These are phyloP conservation scores for Podarcis raffonei DNA, from an alignment of 2,113 vertebrate species.

Conservation along the genomic window DNA sequence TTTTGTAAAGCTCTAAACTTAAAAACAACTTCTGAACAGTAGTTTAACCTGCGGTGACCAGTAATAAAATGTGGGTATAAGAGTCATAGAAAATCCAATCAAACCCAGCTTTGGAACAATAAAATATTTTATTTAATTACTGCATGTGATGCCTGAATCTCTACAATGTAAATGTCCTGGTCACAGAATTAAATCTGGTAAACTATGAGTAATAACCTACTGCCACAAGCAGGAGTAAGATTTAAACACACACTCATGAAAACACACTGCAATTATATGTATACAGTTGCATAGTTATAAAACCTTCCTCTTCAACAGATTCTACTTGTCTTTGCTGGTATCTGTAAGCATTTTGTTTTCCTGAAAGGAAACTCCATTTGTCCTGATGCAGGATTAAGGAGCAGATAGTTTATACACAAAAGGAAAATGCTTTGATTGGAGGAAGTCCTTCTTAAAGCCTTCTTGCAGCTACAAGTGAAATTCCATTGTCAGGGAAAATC, in stretches of 20 bases:
- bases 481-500: slow-evolving; percentile 66
- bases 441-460: slow-evolving; percentile 25
- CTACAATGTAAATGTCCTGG: neutral
- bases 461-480: slow-evolving; percentile 59
- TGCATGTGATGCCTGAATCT: neutral
- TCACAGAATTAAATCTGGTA: neutral
- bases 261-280: slow-evolving; percentile 20
- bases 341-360: neutral
- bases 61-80: neutral
- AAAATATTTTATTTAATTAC: neutral
- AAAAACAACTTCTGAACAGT: slow-evolving; percentile 31
- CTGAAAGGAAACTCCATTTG: slow-evolving; percentile 4
- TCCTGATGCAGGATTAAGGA: slow-evolving; percentile 56
- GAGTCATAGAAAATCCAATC: neutral
- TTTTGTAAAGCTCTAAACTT: neutral
- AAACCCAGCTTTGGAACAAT: rapidly evolving
- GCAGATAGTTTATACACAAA: slow-evolving; percentile 39
- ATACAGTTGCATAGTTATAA: slow-evolving; percentile 25
- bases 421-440: slow-evolving; percentile 41
- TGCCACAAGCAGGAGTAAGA: neutral
- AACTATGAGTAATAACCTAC: neutral
- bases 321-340: slow-evolving; percentile 35
- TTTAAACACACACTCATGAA: slow-evolving; percentile 25
- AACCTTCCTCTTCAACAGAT: slow-evolving; percentile 38
- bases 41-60: slow-evolving; percentile 10